Base-by-base conservation (phyloP, 2,888 invertebrate species). In the Pterobdella sp. region DNA sequence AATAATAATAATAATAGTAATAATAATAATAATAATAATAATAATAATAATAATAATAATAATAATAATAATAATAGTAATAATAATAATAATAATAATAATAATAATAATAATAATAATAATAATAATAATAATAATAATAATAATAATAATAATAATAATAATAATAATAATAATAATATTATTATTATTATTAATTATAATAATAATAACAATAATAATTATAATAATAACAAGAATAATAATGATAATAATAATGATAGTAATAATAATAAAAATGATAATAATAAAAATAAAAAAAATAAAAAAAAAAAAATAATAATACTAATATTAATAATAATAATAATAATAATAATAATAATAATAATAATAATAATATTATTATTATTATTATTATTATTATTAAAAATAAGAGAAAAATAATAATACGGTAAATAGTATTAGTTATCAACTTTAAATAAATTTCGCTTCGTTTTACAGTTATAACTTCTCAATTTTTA, bases 21-120 rank as follows among this genome's bases (percentile, higher is more conserved):
- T 67, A 26, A 67, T 67, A 26, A 34, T 67, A 10, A 67, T 10
- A 32, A 7, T 18, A 34, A 67, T 67, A 34, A 34, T 67, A 34
- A 67, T 67, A 34, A 67, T 67, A 34, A 67, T 67, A 34, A 67
- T 67, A 10, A 67, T 67, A 32, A 32, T 29, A 34, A 67, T 67
- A 34, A 34, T 67, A 34, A 67, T 67, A 34, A 34, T 67, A 34
- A 67, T 67, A 34, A 67, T 67, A 67, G 35, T 67, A 67, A 34
- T 67, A 34, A 67, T 67, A 34, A 67, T 67, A 34, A 67, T 67
- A 67, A 34, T 67, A 34, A 67, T 67, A 34, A 67, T 67, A 34
- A 34, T 67, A n/a, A 49, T 49, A n/a, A 49, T 49, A 67, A 67
- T 67, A 67, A 67, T 67, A 67, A 67, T 67, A 67, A 34, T 67